These are phyloP conservation scores for Noctilio leporinus DNA, from an alignment of 2,113 vertebrate species.

Conservation along the genomic window DNA sequence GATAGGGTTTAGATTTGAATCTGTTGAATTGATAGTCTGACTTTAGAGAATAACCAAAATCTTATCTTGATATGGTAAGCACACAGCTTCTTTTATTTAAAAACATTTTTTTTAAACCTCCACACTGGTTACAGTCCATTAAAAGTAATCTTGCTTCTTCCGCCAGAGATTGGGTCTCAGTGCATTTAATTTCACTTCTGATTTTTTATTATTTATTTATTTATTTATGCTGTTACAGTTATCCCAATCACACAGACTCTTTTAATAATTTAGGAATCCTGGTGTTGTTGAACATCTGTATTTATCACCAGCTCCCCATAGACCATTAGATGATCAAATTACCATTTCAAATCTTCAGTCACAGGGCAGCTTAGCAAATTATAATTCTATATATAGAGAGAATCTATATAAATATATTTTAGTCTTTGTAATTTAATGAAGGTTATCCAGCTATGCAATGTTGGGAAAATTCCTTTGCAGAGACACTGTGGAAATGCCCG, in stretches of 20 bases:
- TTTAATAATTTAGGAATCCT: neutral
- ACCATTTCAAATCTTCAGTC: neutral
- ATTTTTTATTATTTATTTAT: too few species aligned
- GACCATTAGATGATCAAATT: neutral
- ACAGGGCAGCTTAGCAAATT: neutral
- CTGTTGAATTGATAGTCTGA: neutral
- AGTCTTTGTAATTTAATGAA: neutral
- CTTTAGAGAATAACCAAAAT: neutral
- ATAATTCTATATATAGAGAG: neutral
- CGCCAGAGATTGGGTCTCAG: too few species aligned
- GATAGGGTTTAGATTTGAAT: neutral
- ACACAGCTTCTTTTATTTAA: neutral
- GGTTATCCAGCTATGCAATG: neutral
- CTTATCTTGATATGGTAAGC: neutral
- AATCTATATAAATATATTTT: neutral
- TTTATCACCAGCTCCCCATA: neutral
- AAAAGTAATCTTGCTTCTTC: too few species aligned
- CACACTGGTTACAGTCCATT: too few species aligned
- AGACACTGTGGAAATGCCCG: neutral
- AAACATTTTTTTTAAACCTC: too few species aligned
- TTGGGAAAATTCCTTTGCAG: neutral
- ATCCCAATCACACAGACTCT: fast-evolving
- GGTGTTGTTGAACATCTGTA: neutral
- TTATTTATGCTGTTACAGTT: too few species aligned
- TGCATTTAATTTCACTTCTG: too few species aligned